These are phyloP conservation scores for Brachypterus glaber DNA, from an alignment of 2,888 invertebrate species.

Conservation along the genomic window DNA sequence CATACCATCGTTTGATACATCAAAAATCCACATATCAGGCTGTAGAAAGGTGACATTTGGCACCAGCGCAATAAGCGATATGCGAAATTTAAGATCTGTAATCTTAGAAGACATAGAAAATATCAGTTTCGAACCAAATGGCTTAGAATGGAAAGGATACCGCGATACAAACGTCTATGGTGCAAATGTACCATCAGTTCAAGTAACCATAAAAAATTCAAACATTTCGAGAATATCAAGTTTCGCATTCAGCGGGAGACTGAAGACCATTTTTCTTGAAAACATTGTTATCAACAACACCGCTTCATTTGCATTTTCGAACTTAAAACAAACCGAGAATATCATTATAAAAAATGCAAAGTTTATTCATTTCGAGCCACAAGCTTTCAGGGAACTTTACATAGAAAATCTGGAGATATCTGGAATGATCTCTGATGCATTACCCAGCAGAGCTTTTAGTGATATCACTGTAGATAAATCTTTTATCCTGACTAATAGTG, in stretches of 20 bases:
- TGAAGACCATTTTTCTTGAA: constrained; percentile 57
- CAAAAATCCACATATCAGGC: constrained; percentile 51
- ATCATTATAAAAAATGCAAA: constrained; percentile 54
- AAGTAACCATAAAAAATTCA: constrained; percentile 40
- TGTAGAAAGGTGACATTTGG: constrained; percentile 55
- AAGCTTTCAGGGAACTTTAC: constrained; percentile 72
- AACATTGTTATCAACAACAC: constrained; percentile 53
- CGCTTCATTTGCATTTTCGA: constrained; percentile 65
- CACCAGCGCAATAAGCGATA: constrained; percentile 49
- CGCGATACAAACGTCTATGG: constrained; percentile 27
- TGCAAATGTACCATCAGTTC: constrained; percentile 32
- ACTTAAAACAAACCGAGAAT: constrained; percentile 46
- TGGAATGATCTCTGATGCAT: constrained; percentile 48
- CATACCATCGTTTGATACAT: constrained; percentile 30
- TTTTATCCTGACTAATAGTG: constrained; percentile 57
- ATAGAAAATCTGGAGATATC: constrained; percentile 55
- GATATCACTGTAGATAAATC: constrained; percentile 61
- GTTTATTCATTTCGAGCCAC: constrained; percentile 53
- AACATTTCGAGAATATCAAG: constrained; percentile 41
- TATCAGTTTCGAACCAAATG: constrained; percentile 51
- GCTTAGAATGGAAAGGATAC: constrained; percentile 48
- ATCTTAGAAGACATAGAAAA: constrained; percentile 53
- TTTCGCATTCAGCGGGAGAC: constrained; percentile 59
- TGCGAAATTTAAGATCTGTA: constrained; percentile 53
- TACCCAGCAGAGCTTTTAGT: constrained; percentile 64